Base-by-base conservation (phyloP, 2,113 vertebrate genomes). In the Brachypodius melanocephalos region DNA sequence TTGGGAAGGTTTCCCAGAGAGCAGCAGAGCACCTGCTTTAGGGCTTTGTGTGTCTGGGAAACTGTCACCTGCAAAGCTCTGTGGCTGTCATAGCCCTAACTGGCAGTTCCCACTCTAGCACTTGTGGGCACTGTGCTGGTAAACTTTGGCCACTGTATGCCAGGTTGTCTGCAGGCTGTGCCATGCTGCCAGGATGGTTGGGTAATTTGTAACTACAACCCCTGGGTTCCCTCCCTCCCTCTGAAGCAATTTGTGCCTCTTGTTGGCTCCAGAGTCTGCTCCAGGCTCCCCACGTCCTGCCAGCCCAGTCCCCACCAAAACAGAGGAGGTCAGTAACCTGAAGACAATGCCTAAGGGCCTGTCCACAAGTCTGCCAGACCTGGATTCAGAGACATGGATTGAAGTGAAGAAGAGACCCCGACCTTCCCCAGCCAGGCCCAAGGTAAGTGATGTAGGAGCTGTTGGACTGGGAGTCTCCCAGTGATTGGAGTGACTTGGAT, bases 331-430 rank as follows among this genome's bases (percentile, higher is more conserved):
- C 66, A 98, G 98, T 88, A 99, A 99, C 97, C 98, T 99, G 83
- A 99, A 99, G 98, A 99, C 98, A 0, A 98, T 99, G 98, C 99
- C 99, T n/a, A 99, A 99, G 91, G 99, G 99, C 43, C 97, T 99
- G 84, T 99, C 99, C 0, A 99, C 99, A 65, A 99, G 99, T 89
- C 98, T 99, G 38, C 99, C 99, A 4, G 99, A 99, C 94, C 95
- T 99, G 93, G 99, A 99, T 97, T 99, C 99, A 0, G 99, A 99
- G 96, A 99, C 98, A 9, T 99, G 99, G 99, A 99, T 99, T 55
- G 99, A 99, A 97, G 99, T 99, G 72, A 99, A 99, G 97, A 99
- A 99, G 97, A 98, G 99, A 80, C 99, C 99, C 49, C 97, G 99
- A 31, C 99, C 99, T 6, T 99, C 99, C 2, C 99, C 99, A 0